Percentiles rank a stretch among this genome's conserved stretches.
phyloP scores from a whole-genome alignment of 2,888 invertebrate genomes.

The Eurois occulta region DNA sequence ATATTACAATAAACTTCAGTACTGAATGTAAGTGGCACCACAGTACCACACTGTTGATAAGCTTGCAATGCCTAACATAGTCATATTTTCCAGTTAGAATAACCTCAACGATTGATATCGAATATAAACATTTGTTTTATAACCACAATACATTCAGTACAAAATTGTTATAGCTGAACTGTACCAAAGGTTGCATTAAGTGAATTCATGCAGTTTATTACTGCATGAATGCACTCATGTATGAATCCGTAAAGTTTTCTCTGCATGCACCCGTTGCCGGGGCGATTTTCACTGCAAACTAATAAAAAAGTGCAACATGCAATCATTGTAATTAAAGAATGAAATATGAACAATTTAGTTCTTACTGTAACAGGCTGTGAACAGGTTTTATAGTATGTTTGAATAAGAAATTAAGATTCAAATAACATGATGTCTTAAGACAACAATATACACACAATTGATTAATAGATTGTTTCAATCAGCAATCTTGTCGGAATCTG shows the following conservation, averaged over 20 bases:
- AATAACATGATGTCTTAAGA: background rate
- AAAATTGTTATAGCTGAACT: conserved; percentile 25
- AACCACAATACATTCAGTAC: conserved; percentile 5
- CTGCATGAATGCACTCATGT: conserved; percentile 48
- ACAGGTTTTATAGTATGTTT: background rate
- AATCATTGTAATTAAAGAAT: conserved; percentile 22
- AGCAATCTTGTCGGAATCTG: conserved; percentile 32
- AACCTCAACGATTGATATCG: conserved; percentile 1
- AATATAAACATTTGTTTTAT: conserved; percentile 17
- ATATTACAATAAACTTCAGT: conserved; percentile 4
- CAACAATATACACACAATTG: background rate
- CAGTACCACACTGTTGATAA: background rate
- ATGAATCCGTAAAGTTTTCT: conserved; percentile 44
- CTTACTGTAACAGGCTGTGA: background rate
- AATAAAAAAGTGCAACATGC: conserved; percentile 36
- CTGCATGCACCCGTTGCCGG: conserved; percentile 16
- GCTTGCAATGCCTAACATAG: background rate
- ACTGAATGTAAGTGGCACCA: conserved; percentile 10
- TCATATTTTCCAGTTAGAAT: conserved; percentile 22
- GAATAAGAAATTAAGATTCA: background rate
- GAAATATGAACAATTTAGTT: background rate
- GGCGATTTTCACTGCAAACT: conserved; percentile 35
- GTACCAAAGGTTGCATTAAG: conserved; percentile 25
- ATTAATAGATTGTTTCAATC: conserved; percentile 6
- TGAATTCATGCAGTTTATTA: conserved; percentile 34